Evolutionary conservation across 2,797 vertebrate species (phyloP), one percentile per base, ranked within the genome.

Genomic region (Liparis tanakae): DNA sequence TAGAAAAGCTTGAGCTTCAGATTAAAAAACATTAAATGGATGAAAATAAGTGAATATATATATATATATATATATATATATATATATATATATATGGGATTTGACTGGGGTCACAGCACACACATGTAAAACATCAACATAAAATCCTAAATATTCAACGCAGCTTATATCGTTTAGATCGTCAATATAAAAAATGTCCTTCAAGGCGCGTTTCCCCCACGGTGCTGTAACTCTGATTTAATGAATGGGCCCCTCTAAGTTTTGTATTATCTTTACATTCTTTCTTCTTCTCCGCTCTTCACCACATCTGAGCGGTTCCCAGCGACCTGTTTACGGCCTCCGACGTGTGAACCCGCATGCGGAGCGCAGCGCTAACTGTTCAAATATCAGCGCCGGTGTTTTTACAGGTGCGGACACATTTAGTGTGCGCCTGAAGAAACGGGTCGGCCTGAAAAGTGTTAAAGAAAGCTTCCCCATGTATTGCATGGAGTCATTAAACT

Each of bases 351-450:
- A 88, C 77, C 91, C 51, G 73, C 51, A 30, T 75, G 83, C 59
- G 79, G 85, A 90, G 78, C 78, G 85, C 87, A 84, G 80, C 86
- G 92, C 92, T 93, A 93, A 93, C 89, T 78, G 64, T 92, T 91
- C 86, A 93, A 88, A 89, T 86, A 84, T 79, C 78, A 75, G 76
- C 94, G 91, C 91, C 89, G 85, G 77, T 96, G 94, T 97, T 96
- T 94, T 94, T 92, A 94, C 96, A 97, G 95, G 95, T 97, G 96
- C 81, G 85, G 84, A 78, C 83, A 83, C 84, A 69, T 85, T 85
- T 54, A 69, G 50, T 66, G 25, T 78, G 83, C 78, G 88, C 90
- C 93, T 17, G 22, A 94, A 86, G 90, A 92, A 91, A 93, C 80
- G 25, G 66, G 90, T 91, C 88, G 90, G 70, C 79, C 85, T 36